A percentile compares a stretch with the other conserved stretches of the same genome.
phyloP scores from a whole-genome alignment of 2,113 vertebrate species.

The Butorides virescens region DNA sequence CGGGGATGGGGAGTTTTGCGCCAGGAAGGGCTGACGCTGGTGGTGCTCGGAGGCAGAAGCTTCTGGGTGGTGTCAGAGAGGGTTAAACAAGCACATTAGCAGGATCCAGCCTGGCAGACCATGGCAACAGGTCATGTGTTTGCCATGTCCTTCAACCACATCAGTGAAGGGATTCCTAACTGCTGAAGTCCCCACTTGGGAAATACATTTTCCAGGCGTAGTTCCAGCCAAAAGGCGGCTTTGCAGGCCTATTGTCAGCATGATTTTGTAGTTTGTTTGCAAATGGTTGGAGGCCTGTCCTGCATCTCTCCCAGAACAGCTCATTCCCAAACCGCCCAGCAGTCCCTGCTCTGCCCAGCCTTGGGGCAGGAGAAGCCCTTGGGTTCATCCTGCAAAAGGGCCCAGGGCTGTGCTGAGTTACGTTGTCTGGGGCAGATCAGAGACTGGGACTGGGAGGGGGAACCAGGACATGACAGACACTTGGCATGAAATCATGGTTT shows the following conservation, averaged over 20 bases:
- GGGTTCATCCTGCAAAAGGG: not conserved
- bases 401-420: not conserved
- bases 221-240: constrained; percentile 51
- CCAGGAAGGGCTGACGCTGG: not conserved
- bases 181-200: constrained; percentile 49
- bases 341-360: not conserved
- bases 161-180: not conserved
- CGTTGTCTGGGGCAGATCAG: not conserved
- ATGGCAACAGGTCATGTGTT: not conserved
- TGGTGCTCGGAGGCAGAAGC: not conserved
- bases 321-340: not conserved
- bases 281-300: constrained; percentile 35
- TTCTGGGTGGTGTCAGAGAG: constrained; percentile 4
- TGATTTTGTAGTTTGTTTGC: constrained; percentile 61
- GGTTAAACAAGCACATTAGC: constrained; percentile 24
- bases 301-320: not conserved
- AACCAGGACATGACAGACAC: not conserved
- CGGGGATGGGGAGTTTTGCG: not conserved
- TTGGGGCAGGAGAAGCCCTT: not conserved
- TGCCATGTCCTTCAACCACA: constrained; percentile 27
- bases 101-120: not conserved
- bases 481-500: not conserved
- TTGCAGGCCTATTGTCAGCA: constrained; percentile 52
- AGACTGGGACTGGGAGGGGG: not conserved
- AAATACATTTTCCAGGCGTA: constrained; percentile 51